Evolutionary conservation across 2,113 vertebrate species (phyloP).

Genomic region (Crotalus horridus): DNA sequence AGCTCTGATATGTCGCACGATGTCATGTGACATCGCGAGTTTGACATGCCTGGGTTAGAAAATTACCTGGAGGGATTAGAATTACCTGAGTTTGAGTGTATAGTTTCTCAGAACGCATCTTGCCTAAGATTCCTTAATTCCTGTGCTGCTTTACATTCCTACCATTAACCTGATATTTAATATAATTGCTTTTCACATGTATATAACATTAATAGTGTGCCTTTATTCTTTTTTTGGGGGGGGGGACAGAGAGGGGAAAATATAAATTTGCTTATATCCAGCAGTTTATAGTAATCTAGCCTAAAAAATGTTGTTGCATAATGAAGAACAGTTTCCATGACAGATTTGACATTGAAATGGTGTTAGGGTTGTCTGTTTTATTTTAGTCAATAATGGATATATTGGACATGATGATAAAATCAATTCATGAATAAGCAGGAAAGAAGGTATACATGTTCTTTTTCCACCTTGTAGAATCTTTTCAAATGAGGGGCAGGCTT

Average conservation of each 20-base stretch:
- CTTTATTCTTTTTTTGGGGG: neutral
- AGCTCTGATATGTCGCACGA: too few relatives aligned
- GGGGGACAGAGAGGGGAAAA: neutral
- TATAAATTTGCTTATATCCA: neutral
- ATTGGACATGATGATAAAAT: neutral
- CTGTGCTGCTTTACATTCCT: neutral
- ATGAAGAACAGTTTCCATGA: neutral
- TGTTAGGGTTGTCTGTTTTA: neutral
- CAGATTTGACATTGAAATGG: neutral
- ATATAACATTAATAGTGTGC: neutral
- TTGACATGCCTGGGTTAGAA: neutral
- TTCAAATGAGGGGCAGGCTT: neutral
- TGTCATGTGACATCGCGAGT: too few relatives aligned
- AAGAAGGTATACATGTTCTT: neutral
- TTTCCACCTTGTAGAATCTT: neutral
- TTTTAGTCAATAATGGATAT: too few relatives aligned
- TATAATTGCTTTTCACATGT: neutral
- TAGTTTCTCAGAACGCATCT: neutral
- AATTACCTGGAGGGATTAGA: neutral
- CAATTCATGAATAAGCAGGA: neutral
- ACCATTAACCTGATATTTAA: neutral
- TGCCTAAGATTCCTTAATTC: neutral
- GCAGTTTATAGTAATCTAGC: neutral
- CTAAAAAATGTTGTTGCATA: neutral
- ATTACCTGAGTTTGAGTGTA: neutral